Percentiles rank a stretch among this genome's conserved stretches.
phyloP scores from a whole-genome alignment of 2,888 invertebrate genomes.

The Clistopyga incitator region DNA sequence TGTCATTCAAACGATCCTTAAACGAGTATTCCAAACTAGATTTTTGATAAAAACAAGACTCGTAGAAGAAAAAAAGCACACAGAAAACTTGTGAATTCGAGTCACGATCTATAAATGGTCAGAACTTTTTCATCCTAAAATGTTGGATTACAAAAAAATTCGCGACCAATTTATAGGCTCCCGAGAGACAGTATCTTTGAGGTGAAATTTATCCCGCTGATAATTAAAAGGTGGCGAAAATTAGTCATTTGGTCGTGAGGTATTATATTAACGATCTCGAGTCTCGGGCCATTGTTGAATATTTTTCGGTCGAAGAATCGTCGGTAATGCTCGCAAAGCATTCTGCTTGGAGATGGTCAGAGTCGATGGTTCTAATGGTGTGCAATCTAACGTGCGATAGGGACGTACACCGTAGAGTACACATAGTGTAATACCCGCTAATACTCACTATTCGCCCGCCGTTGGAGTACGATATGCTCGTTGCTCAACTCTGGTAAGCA shows the following conservation, averaged over 20 bases:
- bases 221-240: background rate
- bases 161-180: background rate
- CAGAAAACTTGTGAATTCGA: no score
- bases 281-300: background rate
- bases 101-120: no score
- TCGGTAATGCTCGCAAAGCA: background rate
- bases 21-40: no score
- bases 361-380: background rate
- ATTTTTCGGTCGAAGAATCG: background rate
- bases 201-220: background rate
- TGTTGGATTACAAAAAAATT: no score
- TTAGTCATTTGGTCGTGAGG: background rate
- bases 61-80: no score
- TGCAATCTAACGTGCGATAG: constrained; percentile 25
- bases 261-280: constrained; percentile 1
- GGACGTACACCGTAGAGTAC: background rate
- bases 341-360: background rate
- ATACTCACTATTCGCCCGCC: constrained; percentile 5
- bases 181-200: constrained; percentile 11
- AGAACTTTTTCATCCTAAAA: no score
- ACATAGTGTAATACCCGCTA: background rate
- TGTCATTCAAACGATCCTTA: no score
- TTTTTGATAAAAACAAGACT: no score
- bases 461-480: background rate
- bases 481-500: constrained; percentile 29